phyloP scores from a whole-genome alignment of 2,888 invertebrate species.

The Cartodere bifasciata region DNA sequence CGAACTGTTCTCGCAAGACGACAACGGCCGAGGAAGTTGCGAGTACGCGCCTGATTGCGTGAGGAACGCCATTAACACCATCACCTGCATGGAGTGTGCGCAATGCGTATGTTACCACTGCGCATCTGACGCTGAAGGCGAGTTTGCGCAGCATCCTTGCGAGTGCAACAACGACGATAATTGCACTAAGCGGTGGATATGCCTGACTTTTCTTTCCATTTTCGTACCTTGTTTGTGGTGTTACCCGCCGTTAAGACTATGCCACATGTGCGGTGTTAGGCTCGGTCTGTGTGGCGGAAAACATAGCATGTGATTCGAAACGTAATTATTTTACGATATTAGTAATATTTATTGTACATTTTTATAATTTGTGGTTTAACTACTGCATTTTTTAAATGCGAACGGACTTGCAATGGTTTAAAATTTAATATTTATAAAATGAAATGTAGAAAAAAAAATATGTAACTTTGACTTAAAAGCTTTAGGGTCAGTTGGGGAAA shows the following conservation, averaged over 20 bases:
- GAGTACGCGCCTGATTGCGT: constrained; percentile 79
- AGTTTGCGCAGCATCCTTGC: constrained; percentile 76
- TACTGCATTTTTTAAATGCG: neutral
- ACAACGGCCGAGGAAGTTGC: constrained; percentile 76
- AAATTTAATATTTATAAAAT: constrained; percentile 4
- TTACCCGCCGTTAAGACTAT: constrained; percentile 76
- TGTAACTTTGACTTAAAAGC: too few species aligned
- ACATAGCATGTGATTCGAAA: constrained; percentile 42
- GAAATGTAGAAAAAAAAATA: too few species aligned
- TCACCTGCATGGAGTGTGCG: constrained; percentile 74
- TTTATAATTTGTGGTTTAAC: constrained; percentile 1
- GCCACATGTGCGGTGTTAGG: constrained; percentile 69
- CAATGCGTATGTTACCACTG: constrained; percentile 89
- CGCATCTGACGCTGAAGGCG: constrained; percentile 82
- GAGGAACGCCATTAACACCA: constrained; percentile 63
- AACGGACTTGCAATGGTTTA: constrained; percentile 4
- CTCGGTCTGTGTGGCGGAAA: constrained; percentile 76
- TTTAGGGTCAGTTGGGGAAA: too few species aligned
- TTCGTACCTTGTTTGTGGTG: constrained; percentile 91
- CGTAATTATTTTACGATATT: constrained; percentile 28
- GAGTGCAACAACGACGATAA: constrained; percentile 58
- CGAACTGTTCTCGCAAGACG: constrained; percentile 69
- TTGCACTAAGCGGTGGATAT: constrained; percentile 75
- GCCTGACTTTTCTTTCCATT: constrained; percentile 70
- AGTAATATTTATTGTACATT: constrained; percentile 11